These are phyloP conservation scores for Oryzias dopingdopingensis DNA, from an alignment of 2,797 vertebrate genomes.

Conservation along the genomic window DNA sequence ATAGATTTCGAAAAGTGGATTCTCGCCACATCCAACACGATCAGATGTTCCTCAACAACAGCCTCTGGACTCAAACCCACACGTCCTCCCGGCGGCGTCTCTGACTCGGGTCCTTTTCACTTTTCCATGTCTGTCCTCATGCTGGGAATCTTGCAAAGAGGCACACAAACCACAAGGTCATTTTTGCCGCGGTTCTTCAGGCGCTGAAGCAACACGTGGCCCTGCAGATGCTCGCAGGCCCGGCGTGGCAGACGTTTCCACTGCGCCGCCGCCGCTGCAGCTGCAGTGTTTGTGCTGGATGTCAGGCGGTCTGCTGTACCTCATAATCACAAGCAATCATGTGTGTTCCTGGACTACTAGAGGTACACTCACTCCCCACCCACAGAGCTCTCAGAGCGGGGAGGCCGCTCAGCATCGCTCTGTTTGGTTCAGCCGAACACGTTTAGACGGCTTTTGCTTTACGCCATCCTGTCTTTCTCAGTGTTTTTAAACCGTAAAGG, in stretches of 20 bases:
- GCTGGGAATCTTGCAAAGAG: constrained; percentile 68
- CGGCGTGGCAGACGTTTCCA: constrained; percentile 45
- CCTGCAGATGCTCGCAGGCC: constrained; percentile 61
- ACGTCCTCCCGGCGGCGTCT: constrained; percentile 55
- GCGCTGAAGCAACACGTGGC: constrained; percentile 68
- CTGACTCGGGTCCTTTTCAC: constrained; percentile 58
- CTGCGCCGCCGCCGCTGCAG: constrained; percentile 11
- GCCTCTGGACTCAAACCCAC: constrained; percentile 49
- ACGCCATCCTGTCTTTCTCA: constrained; percentile 60
- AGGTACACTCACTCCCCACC: constrained; percentile 53
- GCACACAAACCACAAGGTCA: constrained; percentile 59
- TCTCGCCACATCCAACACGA: constrained; percentile 13
- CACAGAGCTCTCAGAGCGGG: constrained; percentile 25
- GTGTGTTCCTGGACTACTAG: constrained; percentile 58
- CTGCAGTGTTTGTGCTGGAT: constrained; percentile 65
- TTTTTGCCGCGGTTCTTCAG: constrained; percentile 54
- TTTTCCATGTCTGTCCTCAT: constrained; percentile 53
- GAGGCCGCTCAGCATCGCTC: constrained; percentile 45
- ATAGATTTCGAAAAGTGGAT: constrained; percentile 30
- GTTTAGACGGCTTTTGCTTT: constrained; percentile 57
- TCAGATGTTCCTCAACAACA: constrained; percentile 63
- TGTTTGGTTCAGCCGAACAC: constrained; percentile 46
- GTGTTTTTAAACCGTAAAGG: constrained; percentile 66
- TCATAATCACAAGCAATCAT: constrained; percentile 63
- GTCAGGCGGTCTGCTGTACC: constrained; percentile 47